A percentile compares a stretch with the other conserved stretches of the same genome.
phyloP scores from a whole-genome alignment of 1,140 invertebrate genomes.

The Halesus radiatus region DNA sequence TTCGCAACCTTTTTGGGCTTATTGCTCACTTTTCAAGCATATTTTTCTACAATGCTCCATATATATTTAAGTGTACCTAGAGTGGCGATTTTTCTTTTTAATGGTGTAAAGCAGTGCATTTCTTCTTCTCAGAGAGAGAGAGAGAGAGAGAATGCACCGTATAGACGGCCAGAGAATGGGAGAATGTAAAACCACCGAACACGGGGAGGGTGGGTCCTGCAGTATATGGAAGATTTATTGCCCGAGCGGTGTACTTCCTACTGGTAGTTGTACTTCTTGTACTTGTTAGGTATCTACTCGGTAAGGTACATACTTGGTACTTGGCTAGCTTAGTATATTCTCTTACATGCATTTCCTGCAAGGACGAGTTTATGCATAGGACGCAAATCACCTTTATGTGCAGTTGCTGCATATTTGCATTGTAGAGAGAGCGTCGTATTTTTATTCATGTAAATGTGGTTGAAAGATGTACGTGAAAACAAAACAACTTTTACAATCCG shows the following conservation, averaged over 20 bases:
- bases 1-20: too few relatives aligned
- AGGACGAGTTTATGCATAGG: slow-evolving; percentile 35
- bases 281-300: too few relatives aligned
- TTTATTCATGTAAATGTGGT: background rate
- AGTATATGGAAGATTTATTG: slow-evolving; percentile 43
- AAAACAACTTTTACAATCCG: too few relatives aligned
- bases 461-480: too few relatives aligned
- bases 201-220: slow-evolving; percentile 46
- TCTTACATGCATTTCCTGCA: slow-evolving; percentile 35
- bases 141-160: background rate
- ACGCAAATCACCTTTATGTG: slow-evolving; percentile 49
- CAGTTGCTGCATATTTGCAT: background rate
- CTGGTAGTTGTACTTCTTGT: background rate
- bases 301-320: too few relatives aligned
- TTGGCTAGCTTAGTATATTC: too few relatives aligned
- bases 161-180: background rate
- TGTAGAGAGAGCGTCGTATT: background rate
- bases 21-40: too few relatives aligned
- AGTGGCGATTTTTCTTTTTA: too few relatives aligned
- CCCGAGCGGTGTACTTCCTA: slow-evolving; percentile 17
- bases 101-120: too few relatives aligned
- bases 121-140: background rate
- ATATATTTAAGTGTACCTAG: too few relatives aligned
- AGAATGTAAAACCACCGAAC: slow-evolving; percentile 41
- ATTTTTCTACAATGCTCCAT: too few relatives aligned